These are phyloP conservation scores for Trachelus stipa DNA, from an alignment of 2,888 invertebrate genomes.

Conservation along the genomic window DNA sequence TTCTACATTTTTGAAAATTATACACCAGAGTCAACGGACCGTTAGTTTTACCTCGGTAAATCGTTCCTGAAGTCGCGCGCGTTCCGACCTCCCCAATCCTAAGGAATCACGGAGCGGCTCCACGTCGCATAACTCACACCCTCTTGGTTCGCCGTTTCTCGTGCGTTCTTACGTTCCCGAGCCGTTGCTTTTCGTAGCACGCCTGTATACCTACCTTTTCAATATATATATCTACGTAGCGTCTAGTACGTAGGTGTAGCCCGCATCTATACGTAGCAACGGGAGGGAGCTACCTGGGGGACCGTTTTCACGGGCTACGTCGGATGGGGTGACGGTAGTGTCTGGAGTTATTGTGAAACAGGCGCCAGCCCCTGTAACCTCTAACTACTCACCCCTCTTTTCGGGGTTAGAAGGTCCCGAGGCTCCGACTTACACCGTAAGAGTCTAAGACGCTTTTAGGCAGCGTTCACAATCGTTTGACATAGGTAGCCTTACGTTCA, in stretches of 20 bases:
- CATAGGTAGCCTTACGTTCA: background rate
- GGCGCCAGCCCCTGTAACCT: slow-evolving; percentile 48
- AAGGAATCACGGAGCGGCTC: background rate
- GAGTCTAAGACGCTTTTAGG: slow-evolving; percentile 2
- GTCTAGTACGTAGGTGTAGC: background rate
- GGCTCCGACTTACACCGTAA: slow-evolving; percentile 11
- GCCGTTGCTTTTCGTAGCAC: background rate
- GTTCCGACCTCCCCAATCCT: background rate
- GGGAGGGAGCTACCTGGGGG: slow-evolving; percentile 37
- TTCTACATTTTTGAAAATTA: background rate
- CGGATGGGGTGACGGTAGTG: slow-evolving; percentile 35
- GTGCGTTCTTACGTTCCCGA: slow-evolving; percentile 4
- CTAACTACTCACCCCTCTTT: slow-evolving; percentile 14
- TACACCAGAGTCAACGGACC: background rate
- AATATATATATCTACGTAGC: background rate
- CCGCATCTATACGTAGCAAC: slow-evolving; percentile 13
- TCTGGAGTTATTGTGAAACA: slow-evolving; percentile 47
- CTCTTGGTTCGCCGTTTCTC: slow-evolving; percentile 1
- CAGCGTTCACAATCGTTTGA: background rate
- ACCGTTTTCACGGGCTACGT: slow-evolving; percentile 38
- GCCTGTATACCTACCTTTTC: background rate
- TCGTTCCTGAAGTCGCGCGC: slow-evolving; percentile 8
- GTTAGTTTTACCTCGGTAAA: slow-evolving; percentile 9
- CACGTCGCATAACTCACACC: slow-evolving; percentile 9
- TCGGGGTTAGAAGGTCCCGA: slow-evolving; percentile 9